Conservation (phyloP, 2,888 invertebrate genomes). For the Chirona hameri region DNA sequence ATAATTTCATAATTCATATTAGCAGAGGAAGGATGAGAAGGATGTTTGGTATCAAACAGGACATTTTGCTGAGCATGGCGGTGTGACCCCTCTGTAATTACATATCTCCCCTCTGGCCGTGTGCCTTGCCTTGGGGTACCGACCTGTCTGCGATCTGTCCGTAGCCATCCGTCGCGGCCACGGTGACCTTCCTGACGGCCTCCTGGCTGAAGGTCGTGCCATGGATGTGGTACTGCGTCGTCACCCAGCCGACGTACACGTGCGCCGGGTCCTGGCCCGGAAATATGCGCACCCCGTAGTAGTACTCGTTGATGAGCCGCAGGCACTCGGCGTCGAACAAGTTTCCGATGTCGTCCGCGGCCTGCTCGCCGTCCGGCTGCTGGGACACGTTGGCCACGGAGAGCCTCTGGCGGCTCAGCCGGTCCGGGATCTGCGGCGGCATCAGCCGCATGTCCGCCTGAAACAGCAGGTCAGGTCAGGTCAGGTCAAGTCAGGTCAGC, state of each 20-base stretch:
- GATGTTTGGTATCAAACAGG: no score
- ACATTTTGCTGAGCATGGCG: no score
- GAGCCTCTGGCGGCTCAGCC: neutral
- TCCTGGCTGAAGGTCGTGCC: conserved; percentile 86
- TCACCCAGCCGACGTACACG: conserved; percentile 98
- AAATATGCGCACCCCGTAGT: conserved; percentile 78
- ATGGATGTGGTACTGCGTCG: conserved; percentile 90
- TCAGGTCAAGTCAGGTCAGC: neutral
- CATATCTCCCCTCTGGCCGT: no score
- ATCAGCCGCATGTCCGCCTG: conserved; percentile 13
- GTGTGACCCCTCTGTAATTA: no score
- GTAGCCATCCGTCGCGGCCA: conserved; percentile 46
- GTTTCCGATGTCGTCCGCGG: conserved; percentile 32
- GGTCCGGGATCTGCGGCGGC: conserved; percentile 3
- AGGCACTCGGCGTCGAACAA: conserved; percentile 76
- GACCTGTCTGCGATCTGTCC: conserved; percentile 30
- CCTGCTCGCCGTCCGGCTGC: conserved; percentile 27
- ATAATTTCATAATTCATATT: no score
- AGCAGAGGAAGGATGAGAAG: no score
- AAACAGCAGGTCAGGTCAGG: neutral
- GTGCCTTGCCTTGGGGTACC: no score
- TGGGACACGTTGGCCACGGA: neutral
- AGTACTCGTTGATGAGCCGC: conserved; percentile 94
- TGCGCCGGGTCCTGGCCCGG: conserved; percentile 93
- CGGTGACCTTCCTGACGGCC: conserved; percentile 76